phyloP scores from a whole-genome alignment of 2,888 invertebrate genomes.

The Drosophila birchii region DNA sequence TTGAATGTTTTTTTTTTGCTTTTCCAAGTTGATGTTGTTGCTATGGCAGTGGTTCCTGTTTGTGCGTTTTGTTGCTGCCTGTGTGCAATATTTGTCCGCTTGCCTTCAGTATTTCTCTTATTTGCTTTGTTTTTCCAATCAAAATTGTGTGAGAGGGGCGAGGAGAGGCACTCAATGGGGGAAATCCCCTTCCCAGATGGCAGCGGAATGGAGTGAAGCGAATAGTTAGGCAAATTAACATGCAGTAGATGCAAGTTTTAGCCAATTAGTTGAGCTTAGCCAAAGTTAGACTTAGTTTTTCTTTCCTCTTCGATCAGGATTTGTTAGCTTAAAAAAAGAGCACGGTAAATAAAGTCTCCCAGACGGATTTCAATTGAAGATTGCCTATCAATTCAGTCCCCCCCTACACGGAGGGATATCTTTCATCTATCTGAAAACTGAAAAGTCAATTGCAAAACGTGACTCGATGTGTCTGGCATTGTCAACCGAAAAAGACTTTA shows the following conservation, averaged over 20 bases:
- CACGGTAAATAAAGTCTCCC: not conserved
- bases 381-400: conserved; percentile 25
- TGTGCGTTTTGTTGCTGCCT: conserved; percentile 27
- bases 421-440: conserved; percentile 30
- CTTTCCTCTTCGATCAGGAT: conserved; percentile 24
- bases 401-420: conserved; percentile 27
- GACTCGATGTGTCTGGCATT: conserved; percentile 57
- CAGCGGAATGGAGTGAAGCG: conserved; percentile 34
- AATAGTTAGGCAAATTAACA: conserved; percentile 71
- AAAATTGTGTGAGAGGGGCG: conserved; percentile 30
- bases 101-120: conserved; percentile 48
- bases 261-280: conserved; percentile 57
- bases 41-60: conserved; percentile 39
- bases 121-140: conserved; percentile 62
- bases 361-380: conserved; percentile 33
- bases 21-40: conserved; percentile 14
- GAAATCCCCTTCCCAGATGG: conserved; percentile 14
- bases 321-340: conserved; percentile 5
- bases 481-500: conserved; percentile 53
- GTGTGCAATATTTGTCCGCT: conserved; percentile 47
- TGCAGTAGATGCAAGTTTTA: conserved; percentile 69
- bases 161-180: conserved; percentile 11
- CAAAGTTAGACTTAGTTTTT: conserved; percentile 44
- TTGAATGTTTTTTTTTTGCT: conserved; percentile 17
- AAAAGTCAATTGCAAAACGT: conserved; percentile 60